Conservation (phyloP, 1,140 invertebrate genomes). For the Drosophila hydei region DNA sequence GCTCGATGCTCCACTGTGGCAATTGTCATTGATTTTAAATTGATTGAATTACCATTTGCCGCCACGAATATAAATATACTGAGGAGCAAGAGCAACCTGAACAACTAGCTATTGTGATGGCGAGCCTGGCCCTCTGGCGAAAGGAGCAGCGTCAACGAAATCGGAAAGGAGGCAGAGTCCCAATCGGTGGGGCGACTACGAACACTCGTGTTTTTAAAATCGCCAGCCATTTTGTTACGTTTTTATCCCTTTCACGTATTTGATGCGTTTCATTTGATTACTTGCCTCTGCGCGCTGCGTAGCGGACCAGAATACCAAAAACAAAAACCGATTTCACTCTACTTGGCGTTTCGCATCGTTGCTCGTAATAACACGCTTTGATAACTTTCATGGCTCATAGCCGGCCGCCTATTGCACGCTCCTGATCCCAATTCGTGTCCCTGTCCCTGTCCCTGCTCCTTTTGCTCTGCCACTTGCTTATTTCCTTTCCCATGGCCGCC, state of each 20-base stretch:
- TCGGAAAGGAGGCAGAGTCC: conserved; percentile 19
- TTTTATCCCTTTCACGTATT: conserved; percentile 76
- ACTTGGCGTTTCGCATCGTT: conserved; percentile 62
- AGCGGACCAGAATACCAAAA: conserved; percentile 32
- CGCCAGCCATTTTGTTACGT: conserved; percentile 63
- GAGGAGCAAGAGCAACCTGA: no score
- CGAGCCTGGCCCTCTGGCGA: conserved; percentile 6
- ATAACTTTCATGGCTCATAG: conserved; percentile 81
- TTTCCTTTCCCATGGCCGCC: conserved; percentile 12
- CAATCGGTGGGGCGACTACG: conserved; percentile 10
- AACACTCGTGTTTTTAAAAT: conserved; percentile 62
- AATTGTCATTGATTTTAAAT: conserved; percentile 55
- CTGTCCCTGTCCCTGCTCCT: not conserved
- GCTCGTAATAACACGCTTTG: conserved; percentile 82
- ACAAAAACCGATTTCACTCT: conserved; percentile 49
- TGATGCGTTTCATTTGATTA: conserved; percentile 81
- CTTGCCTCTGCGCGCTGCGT: conserved; percentile 65
- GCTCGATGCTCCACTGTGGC: conserved; percentile 37
- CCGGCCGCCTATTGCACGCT: conserved; percentile 57
- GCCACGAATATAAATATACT: conserved; percentile 45
- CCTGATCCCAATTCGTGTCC: conserved; percentile 18
- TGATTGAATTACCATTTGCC: conserved; percentile 46
- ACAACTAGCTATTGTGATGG: conserved; percentile 22
- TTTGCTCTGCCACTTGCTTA: not conserved
- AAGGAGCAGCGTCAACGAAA: conserved; percentile 62